Conservation (phyloP, 2,113 vertebrate genomes). For the Psittacus erithacus region DNA sequence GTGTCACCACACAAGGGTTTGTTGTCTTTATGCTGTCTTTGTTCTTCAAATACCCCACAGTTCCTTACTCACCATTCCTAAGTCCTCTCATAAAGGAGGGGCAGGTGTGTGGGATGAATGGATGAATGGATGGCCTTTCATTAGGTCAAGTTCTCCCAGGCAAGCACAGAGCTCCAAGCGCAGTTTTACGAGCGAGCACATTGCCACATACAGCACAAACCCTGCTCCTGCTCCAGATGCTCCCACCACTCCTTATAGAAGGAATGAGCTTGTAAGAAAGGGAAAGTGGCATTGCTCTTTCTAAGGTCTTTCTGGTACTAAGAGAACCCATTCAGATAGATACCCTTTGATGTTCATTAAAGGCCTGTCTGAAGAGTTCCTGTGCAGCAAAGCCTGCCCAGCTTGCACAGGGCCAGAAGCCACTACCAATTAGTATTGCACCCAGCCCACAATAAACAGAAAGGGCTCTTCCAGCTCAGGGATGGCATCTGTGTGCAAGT, state of each 20-base stretch:
- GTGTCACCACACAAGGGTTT: background rate
- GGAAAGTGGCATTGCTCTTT: background rate
- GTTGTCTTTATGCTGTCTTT: background rate
- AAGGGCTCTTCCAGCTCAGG: no score
- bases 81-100: rapidly evolving
- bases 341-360: no score
- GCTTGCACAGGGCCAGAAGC: background rate
- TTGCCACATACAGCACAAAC: background rate
- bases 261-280: background rate
- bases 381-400: background rate
- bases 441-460: background rate
- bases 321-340: background rate
- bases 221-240: background rate
- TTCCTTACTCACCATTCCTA: background rate
- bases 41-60: background rate
- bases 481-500: rapidly evolving
- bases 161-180: background rate
- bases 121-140: rapidly evolving
- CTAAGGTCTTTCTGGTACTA: background rate
- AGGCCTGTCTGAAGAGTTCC: background rate
- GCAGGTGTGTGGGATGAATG: background rate
- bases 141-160: background rate
- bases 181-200: rapidly evolving
- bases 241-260: rapidly evolving
- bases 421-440: rapidly evolving